Evolutionary conservation across 1,140 invertebrate genomes (phyloP).

Genomic region (Drosophila pseudoobscura): DNA sequence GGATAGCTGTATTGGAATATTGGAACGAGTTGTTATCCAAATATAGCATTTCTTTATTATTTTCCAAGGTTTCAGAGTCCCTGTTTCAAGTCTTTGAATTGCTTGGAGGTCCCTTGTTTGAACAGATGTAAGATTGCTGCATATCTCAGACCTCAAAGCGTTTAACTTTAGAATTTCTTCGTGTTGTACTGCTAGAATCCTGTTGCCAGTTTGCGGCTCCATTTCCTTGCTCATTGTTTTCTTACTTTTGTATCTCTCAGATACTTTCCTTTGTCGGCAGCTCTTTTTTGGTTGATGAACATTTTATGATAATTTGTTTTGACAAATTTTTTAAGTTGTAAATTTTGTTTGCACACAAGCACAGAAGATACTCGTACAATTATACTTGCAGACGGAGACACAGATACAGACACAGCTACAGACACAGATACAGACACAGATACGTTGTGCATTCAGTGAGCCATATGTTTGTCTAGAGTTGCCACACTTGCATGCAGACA

Average conservation of each 20-base stretch:
- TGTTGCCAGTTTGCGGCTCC: not conserved
- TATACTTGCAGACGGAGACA: slow-evolving; percentile 5
- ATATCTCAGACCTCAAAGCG: not conserved
- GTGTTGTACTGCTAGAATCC: no score
- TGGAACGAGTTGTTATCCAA: no score
- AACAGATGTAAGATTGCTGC: no score
- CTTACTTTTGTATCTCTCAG: slow-evolving; percentile 9
- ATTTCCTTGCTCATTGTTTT: slow-evolving; percentile 12
- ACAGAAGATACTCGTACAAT: slow-evolving; percentile 9
- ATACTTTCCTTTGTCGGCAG: slow-evolving; percentile 10
- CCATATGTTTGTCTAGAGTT: slow-evolving; percentile 67
- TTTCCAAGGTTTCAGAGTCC: no score
- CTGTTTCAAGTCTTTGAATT: no score
- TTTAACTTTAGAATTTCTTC: not conserved
- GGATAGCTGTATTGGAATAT: no score
- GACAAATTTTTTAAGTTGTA: slow-evolving; percentile 71
- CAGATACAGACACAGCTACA: no score
- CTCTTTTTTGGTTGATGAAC: slow-evolving; percentile 45
- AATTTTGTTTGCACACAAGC: slow-evolving; percentile 43
- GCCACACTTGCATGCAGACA: slow-evolving; percentile 22
- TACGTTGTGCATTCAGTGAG: slow-evolving; percentile 54
- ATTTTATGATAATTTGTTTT: slow-evolving; percentile 79
- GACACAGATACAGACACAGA: slow-evolving; percentile 7
- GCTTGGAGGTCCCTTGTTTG: no score
- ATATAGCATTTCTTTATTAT: no score